A percentile compares a stretch with the other conserved stretches of the same genome.
Evolutionary conservation across 2,113 vertebrate species (phyloP).

Genomic region (Hippocampus guttulatus): DNA sequence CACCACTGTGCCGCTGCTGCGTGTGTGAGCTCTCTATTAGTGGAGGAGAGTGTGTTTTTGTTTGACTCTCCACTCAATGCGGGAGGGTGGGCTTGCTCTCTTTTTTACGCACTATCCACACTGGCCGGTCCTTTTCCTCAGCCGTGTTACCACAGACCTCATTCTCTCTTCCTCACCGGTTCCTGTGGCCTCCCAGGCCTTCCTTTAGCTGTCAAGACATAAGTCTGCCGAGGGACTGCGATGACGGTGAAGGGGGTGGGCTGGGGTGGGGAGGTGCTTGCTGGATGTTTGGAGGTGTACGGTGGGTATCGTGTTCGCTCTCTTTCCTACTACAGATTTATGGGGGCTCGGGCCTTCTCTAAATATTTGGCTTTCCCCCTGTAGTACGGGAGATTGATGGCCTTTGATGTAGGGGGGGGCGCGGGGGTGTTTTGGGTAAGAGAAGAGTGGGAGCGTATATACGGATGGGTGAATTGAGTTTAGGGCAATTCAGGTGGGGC

Average conservation of each 20-base stretch:
- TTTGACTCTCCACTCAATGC: slow-evolving; percentile 31
- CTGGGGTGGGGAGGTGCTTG: slow-evolving; percentile 22
- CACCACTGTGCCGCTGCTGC: slow-evolving; percentile 36
- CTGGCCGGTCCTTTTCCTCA: slow-evolving; percentile 31
- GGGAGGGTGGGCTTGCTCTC: slow-evolving; percentile 27
- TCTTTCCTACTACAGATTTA: slow-evolving; percentile 76
- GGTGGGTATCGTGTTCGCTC: slow-evolving; percentile 69
- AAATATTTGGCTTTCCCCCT: slow-evolving; percentile 81
- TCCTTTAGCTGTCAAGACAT: slow-evolving; percentile 58
- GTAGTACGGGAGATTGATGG: slow-evolving; percentile 76
- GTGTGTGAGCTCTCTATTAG: slow-evolving; percentile 25
- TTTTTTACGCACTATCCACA: slow-evolving; percentile 23
- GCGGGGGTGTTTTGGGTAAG: slow-evolving; percentile 54
- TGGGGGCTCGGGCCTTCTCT: slow-evolving; percentile 76
- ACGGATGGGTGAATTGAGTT: slow-evolving; percentile 45
- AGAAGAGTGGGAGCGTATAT: slow-evolving; percentile 37
- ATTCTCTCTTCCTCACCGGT: slow-evolving; percentile 58
- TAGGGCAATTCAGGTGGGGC: slow-evolving; percentile 21
- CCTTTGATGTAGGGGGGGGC: slow-evolving; percentile 67
- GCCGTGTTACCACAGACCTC: slow-evolving; percentile 56
- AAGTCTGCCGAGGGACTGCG: slow-evolving; percentile 60
- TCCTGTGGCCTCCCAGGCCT: slow-evolving; percentile 62
- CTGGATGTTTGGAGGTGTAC: slow-evolving; percentile 40
- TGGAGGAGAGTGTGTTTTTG: slow-evolving; percentile 47
- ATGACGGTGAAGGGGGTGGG: slow-evolving; percentile 38